Percentiles rank a stretch among this genome's conserved stretches.
Conservation (phyloP, 2,797 vertebrate species). For the Pristis pectinata region DNA sequence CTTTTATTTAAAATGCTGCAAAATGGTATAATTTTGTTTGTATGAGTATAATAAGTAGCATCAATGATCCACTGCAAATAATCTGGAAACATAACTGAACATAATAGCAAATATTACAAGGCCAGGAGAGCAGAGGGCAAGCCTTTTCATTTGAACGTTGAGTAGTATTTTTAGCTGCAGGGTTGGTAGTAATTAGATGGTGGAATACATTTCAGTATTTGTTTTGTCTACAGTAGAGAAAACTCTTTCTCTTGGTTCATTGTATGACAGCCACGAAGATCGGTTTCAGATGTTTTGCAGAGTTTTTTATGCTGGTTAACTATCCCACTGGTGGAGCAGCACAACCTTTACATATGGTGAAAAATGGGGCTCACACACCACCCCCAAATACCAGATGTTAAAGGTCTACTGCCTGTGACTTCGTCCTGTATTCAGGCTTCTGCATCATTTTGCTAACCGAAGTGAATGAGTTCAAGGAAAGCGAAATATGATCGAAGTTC, state of each 20-base stretch:
- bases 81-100: background rate
- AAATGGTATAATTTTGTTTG: background rate
- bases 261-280: slow-evolving; percentile 20
- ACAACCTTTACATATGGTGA: background rate
- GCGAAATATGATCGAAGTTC: background rate
- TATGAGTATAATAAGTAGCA: background rate
- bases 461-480: background rate
- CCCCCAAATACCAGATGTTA: background rate
- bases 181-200: background rate
- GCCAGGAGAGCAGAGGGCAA: background rate
- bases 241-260: slow-evolving; percentile 3
- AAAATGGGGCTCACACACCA: background rate
- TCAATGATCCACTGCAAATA: background rate
- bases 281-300: background rate
- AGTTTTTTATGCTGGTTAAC: background rate
- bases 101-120: background rate
- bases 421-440: background rate
- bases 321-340: background rate
- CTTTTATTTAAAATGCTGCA: background rate
- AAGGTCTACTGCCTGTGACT: too few species aligned
- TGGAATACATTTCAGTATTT: slow-evolving; percentile 27
- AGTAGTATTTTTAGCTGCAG: background rate
- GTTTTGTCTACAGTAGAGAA: slow-evolving; percentile 29
- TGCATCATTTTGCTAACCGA: background rate
- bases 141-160: background rate